Base-by-base conservation (phyloP, 1,140 invertebrate species). In the Pachyrhynchus sulphureomaculatus region DNA sequence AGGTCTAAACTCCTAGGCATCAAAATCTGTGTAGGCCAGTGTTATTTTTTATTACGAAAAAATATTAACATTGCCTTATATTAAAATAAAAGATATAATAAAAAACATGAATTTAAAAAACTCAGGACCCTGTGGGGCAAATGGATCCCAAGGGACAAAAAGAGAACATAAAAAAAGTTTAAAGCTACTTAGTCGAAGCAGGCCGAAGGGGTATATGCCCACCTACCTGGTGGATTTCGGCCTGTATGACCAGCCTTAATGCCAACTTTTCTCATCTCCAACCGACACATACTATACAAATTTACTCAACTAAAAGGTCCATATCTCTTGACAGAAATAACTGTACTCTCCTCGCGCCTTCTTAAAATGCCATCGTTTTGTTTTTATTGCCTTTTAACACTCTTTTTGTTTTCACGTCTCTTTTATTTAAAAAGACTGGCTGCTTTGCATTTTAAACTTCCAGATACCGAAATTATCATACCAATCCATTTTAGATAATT, bases 351-450 rank as follows among this genome's bases (percentile, higher is more conserved):
- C 20, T 58, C 55, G 55, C 55, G 44, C 44, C 58, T 60, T 45
- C 48, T 60, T 60, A 60, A 60, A 60, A 60, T 52, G 58, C 48
- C 58, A 26, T 53, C 47, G 48, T 60, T 60, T 45, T 60, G 55
- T 58, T 52, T 60, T 60, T 52, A 53, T 52, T 60, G 47, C 24
- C 45, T 60, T 60, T 60, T 60, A 60, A 60, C 58, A 36, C 58
- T 44, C 47, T 37, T 58, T 48, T 58, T 49, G 52, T 54, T 54
- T 45, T 47, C 54, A 57, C 24, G 45, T 48, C 54, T 57, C 42
- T 21, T 57, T 24, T 29, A 24, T 56, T 21, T 39, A 36, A 47
- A 45, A 48, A 48, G 45, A 39, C n/a, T n/a, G n/a, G 26, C 54
- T 47, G 42, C 54, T 57, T 57, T 57, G 54, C 54, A 47, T 57